phyloP scores from a whole-genome alignment of 2,797 vertebrate genomes.

The Carcharodon carcharias region DNA sequence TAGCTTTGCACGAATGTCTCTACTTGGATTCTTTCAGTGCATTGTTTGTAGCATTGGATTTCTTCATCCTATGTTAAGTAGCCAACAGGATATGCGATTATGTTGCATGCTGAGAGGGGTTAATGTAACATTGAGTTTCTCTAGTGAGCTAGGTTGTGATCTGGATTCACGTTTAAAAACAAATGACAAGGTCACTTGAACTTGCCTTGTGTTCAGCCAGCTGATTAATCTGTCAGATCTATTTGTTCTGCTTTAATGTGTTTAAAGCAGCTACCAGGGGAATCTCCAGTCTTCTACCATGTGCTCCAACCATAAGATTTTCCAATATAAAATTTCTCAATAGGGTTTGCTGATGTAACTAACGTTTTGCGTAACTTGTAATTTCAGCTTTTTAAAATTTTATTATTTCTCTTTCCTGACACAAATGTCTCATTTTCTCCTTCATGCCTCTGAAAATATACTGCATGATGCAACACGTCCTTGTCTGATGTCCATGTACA shows the following conservation, averaged over 20 bases:
- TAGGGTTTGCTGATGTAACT: neutral
- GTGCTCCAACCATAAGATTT: neutral
- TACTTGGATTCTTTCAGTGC: neutral
- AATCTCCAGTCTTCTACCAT: neutral
- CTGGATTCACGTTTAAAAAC: neutral
- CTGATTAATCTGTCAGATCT: neutral
- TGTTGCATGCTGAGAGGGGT: neutral
- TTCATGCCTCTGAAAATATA: neutral
- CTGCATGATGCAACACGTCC: neutral
- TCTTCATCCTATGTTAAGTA: neutral
- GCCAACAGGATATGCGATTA: neutral
- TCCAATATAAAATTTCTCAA: neutral
- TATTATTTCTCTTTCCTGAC: neutral
- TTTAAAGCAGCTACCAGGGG: neutral
- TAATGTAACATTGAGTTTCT: neutral
- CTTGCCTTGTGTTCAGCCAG: neutral
- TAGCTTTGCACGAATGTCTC: constrained; percentile 14
- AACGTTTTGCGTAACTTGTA: neutral
- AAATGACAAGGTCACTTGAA: too few species aligned
- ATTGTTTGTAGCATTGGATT: neutral
- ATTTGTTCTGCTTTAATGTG: neutral
- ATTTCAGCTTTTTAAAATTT: neutral
- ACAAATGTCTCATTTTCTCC: neutral
- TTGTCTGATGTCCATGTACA: neutral
- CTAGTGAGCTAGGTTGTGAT: neutral